phyloP scores from a whole-genome alignment of 2,113 vertebrate species.

The Illadopsis cleaveri region DNA sequence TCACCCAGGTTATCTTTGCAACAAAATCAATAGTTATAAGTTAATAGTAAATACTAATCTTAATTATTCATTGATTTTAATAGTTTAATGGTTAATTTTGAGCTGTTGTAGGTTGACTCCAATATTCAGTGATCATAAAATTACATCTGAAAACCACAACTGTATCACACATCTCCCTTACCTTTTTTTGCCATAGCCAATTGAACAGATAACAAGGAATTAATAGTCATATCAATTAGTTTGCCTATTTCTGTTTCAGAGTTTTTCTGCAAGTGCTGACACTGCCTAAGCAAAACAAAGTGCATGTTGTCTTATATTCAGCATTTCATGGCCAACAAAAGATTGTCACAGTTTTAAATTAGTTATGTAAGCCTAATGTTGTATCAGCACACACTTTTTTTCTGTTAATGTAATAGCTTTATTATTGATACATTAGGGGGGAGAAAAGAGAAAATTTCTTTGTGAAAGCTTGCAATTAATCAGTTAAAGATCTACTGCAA shows the following conservation, averaged over 20 bases:
- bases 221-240: background rate
- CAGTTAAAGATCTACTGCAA: background rate
- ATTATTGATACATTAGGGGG: background rate
- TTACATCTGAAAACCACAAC: background rate
- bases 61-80: background rate
- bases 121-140: background rate
- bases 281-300: background rate
- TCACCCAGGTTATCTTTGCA: background rate
- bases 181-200: background rate
- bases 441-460: background rate
- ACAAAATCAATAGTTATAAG: background rate
- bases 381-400: background rate
- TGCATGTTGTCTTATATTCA: background rate
- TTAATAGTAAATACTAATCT: background rate
- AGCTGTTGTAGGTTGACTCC: background rate
- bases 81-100: background rate
- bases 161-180: background rate
- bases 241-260: background rate
- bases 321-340: background rate
- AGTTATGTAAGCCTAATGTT: background rate
- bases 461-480: constrained; percentile 32
- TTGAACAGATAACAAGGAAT: background rate
- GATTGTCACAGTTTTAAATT: background rate
- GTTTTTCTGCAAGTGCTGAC: background rate
- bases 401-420: background rate